Evolutionary conservation across 2,797 vertebrate species (phyloP), one percentile per base, ranked within the genome.

Genomic region (Alauda arvensis): DNA sequence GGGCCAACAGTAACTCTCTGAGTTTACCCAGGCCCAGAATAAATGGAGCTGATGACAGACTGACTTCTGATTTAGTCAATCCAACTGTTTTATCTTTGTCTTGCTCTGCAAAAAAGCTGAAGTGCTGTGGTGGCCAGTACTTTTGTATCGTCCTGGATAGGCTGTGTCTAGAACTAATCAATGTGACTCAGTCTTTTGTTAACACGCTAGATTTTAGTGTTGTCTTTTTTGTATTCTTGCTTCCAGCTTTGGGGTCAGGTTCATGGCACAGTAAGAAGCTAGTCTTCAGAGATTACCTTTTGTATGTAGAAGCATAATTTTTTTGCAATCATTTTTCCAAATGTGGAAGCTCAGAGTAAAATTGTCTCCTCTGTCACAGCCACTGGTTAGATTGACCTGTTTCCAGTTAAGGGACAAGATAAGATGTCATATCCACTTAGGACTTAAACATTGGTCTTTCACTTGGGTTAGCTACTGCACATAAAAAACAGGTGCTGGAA

Each of bases 351-450:
- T 89, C 83, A 33, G 76, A 25, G 43, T 91, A 83, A 87, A 93
- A 84, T 62, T 85, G 6, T 69, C 15, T 86, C 68, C 91, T 75
- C 62, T 68, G 52, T 51, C 60, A 28, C 52, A 88, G 26, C n/a
- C 14, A 24, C 63, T 7, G 23, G 92, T 81, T 80, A 91, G 75
- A 66, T 33, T 80, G 52, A 78, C 59, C 77, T 80, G n/a, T 62
- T 77, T 83, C 48, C 61, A 87, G 8, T 86, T 91, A 85, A 34
- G 29, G 33, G 20, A 26, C 34, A 78, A 85, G 79, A 87, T 93
- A 86, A 88, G 70, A 65, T 83, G 86, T 88, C 43, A 57, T 65
- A 82, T 71, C 79, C 40, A 45, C 62, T 91, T 89, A 65, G 31
- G 77, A 92, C 90, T 90, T 94, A 67, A 76, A 37, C 51, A 40